Percentiles rank a stretch among this genome's conserved stretches.
These are phyloP conservation scores for Brevimyrus niger DNA, from an alignment of 2,113 vertebrate genomes.

Conservation along the genomic window DNA sequence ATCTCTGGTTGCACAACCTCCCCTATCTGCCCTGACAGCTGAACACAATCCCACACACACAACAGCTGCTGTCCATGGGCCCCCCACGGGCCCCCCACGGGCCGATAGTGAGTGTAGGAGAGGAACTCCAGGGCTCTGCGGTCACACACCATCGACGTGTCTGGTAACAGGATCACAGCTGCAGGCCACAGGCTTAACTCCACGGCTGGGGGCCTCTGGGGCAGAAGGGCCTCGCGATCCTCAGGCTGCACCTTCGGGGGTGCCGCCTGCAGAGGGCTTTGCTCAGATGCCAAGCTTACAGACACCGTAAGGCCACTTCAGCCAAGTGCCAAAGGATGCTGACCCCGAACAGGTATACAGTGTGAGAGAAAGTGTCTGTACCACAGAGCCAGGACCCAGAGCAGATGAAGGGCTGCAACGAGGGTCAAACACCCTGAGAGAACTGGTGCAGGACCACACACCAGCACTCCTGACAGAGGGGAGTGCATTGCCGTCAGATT, in stretches of 20 bases:
- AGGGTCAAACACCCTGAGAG: neutral
- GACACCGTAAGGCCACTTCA: neutral
- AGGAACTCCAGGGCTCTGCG: neutral
- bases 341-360: neutral
- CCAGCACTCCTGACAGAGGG: neutral
- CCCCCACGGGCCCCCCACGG: no score
- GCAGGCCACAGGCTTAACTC: neutral
- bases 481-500: neutral
- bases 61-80: neutral
- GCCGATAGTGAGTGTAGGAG: neutral
- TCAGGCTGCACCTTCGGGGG: neutral
- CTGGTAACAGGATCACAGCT: neutral
- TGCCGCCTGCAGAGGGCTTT: neutral
- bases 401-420: neutral
- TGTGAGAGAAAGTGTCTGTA: neutral
- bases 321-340: neutral
- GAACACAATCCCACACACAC: neutral
- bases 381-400: neutral
- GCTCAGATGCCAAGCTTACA: neutral
- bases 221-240: neutral
- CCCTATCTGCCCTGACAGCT: neutral
- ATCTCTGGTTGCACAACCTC: neutral
- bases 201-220: neutral
- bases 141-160: neutral
- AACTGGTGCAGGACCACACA: neutral